Percentiles rank a stretch among this genome's conserved stretches.
Evolutionary conservation across 2,113 vertebrate species (phyloP).

Genomic region (Tonatia bakeri): DNA sequence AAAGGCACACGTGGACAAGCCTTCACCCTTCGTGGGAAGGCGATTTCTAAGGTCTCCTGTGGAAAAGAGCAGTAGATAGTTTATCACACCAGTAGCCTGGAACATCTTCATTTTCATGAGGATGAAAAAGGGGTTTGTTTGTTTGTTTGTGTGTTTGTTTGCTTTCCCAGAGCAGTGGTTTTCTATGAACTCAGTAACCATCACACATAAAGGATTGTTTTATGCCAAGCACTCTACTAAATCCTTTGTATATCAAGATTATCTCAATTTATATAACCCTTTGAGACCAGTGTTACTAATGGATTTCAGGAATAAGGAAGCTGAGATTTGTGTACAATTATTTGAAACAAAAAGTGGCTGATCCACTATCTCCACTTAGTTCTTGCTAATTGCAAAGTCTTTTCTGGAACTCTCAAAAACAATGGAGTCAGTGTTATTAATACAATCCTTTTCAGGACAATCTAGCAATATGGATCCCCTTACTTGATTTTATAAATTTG

Average conservation of each 20-base stretch:
- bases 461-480: neutral
- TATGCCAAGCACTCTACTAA: neutral
- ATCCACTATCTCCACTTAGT: neutral
- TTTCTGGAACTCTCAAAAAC: neutral
- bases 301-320: neutral
- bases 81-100: neutral
- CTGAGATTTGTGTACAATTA: neutral
- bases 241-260: neutral
- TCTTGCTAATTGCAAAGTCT: neutral
- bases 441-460: neutral
- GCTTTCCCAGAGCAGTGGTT: neutral
- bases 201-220: neutral
- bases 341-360: neutral
- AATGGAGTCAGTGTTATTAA: neutral
- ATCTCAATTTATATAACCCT: neutral
- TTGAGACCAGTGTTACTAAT: neutral
- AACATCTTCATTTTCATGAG: neutral
- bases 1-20: neutral
- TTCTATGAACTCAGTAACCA: neutral
- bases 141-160: no score
- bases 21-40: neutral
- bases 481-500: constrained; percentile 18
- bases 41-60: neutral
- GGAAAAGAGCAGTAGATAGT: neutral
- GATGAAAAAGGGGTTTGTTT: neutral